Base-by-base conservation (phyloP, 2,888 invertebrate species). In the Erynnis tages region DNA sequence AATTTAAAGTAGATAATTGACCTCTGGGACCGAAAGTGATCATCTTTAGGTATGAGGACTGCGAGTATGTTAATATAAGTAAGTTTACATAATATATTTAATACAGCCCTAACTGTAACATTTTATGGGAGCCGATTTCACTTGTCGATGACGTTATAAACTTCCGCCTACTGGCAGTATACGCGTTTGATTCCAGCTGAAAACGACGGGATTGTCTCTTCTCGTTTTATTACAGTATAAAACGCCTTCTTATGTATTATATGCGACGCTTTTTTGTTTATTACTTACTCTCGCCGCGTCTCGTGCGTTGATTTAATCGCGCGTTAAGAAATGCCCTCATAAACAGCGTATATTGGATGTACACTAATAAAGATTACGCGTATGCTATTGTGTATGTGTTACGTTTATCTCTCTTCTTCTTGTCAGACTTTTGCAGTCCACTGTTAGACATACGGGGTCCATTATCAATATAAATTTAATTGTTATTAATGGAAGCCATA, bases 71-170 rank as follows among this genome's bases (percentile, higher is more conserved):
- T n/a, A n/a, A n/a, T n/a, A n/a, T n/a, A n/a, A n/a, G n/a, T n/a
- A n/a, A n/a, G n/a, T n/a, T n/a, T n/a, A n/a, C n/a, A n/a, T n/a
- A n/a, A n/a, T n/a, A n/a, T 25, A 25, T 25, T 57, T 58, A 60
- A 48, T 54, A 56, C 55, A 54, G 50, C n/a, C n/a, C n/a, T n/a
- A 59, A 60, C 56, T 62, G 63, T 67, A 60, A 68, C 66, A 59
- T 74, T 72, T 76, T 73, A 70, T 66, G 64, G 59, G 57, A 57
- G 63, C 69, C 72, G 65, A 71, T 76, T 77, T 73, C 65, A 73
- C 66, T 73, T 71, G 75, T 74, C 76, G 71, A 76, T 74, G 72
- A 74, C 70, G 65, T 66, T 71, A 74, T 78, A 81, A 79, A 76
- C 63, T 66, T 63, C 59, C 60, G 60, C 59, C 61, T 64, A 65